Base-by-base conservation (phyloP, 2,888 invertebrate genomes). In the Deilephila elpenor region DNA sequence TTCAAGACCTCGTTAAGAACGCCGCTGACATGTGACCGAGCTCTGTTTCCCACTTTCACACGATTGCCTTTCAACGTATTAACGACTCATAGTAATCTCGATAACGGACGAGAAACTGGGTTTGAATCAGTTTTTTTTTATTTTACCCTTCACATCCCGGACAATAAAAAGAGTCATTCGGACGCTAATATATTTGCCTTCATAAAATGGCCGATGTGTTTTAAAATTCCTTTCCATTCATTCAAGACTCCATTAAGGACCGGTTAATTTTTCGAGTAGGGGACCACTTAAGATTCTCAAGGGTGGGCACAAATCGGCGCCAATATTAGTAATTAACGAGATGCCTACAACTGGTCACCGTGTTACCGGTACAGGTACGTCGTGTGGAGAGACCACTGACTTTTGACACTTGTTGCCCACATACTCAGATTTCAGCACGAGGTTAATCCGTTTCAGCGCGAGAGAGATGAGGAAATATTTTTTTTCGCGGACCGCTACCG, bases 311-410 rank as follows among this genome's bases (percentile, higher is more conserved):
- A 88, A 91, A 91, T 89, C 87, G 84, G 85, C 85, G 90, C 89
- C 90, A 92, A 91, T 90, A 91, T 89, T 86, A 87, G 87, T 86
- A 85, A 87, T 85, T 84, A 86, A 85, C 84, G 88, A 86, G 86
- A 86, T 87, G 81, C 82, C 84, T 82, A 82, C 79, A 81, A 82
- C 82, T 84, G 82, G 83, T 83, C 83, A 89, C 92, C 91, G 92
- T 92, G 92, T n/a, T 34, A 87, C 91, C 90, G 89, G 88, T 87
- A 82, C 78, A 82, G 86, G 89, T 88, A 88, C 88, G 87, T 11
- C 44, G 44, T 11, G 44, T 11, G 44, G 85, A 79, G 78, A 78
- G 76, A 79, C 79, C 82, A 59, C 56, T 60, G 60, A 71, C 72
- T 56, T 72, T 79, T 83, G 88, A 88, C 85, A 86, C 81, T 87